Conservation (phyloP, 2,797 vertebrate species). For the Cynodonichthys magdalenae region DNA sequence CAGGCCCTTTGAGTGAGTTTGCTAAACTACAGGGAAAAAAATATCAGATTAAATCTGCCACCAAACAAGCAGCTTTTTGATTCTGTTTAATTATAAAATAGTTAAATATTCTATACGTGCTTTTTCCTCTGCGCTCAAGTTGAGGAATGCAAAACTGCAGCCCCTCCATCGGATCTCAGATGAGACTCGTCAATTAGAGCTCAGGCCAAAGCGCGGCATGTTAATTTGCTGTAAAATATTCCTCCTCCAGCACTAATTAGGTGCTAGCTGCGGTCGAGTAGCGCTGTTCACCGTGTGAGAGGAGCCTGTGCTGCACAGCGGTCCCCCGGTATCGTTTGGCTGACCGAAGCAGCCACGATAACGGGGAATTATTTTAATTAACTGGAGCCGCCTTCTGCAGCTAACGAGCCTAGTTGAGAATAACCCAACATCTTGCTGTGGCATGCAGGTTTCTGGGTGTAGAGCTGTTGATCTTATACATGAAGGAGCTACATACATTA, state of each 20-base stretch:
- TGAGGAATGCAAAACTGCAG: conserved; percentile 52
- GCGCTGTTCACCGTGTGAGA: conserved; percentile 66
- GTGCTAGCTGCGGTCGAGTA: conserved; percentile 72
- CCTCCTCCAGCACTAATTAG: conserved; percentile 88
- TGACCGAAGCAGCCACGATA: conserved; percentile 82
- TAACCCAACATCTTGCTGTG: conserved; percentile 64
- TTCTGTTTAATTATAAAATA: conserved; percentile 73
- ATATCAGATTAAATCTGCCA: conserved; percentile 43
- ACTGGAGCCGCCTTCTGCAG: conserved; percentile 80
- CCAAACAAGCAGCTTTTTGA: conserved; percentile 73
- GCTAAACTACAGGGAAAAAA: conserved; percentile 43
- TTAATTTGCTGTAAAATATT: conserved; percentile 83
- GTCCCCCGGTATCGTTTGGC: conserved; percentile 83
- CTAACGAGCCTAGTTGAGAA: conserved; percentile 84
- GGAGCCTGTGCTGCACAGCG: conserved; percentile 75
- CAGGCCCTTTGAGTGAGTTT: conserved; percentile 28
- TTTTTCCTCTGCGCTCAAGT: conserved; percentile 51
- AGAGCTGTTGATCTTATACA: conserved; percentile 30
- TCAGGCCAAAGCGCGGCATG: conserved; percentile 73
- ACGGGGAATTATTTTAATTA: conserved; percentile 88
- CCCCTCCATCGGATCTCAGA: conserved; percentile 65
- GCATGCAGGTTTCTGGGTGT: conserved; percentile 48
- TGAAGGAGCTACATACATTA: conserved; percentile 52
- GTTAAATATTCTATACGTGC: conserved; percentile 75
- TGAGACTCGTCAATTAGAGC: conserved; percentile 81